Percentiles rank a stretch among this genome's conserved stretches.
phyloP scores from a whole-genome alignment of 2,888 invertebrate genomes.

The Aromia moschata region DNA sequence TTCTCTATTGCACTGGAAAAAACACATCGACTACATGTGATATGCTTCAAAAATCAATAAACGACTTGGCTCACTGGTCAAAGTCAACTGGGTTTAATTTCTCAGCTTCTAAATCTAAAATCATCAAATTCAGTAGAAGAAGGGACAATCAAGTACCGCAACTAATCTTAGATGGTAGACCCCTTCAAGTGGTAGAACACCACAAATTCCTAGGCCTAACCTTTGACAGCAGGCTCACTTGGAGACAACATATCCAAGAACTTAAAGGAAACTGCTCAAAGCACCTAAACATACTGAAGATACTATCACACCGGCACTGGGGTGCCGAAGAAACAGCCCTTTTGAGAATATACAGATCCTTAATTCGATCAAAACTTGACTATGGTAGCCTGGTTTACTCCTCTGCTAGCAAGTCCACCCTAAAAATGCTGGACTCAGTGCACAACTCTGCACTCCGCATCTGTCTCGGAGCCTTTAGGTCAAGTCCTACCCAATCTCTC shows the following conservation, averaged over 20 bases:
- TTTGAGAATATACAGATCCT: not conserved
- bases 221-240: no score
- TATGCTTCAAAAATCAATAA: not conserved
- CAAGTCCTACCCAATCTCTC: not conserved
- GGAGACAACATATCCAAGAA: no score
- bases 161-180: no score
- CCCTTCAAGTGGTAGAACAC: not conserved
- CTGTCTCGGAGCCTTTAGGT: not conserved
- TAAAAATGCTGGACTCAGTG: not conserved
- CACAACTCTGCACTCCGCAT: not conserved
- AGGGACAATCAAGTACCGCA: not conserved
- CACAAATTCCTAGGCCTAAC: no score
- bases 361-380: not conserved
- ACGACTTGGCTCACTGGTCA: not conserved
- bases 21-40: not conserved
- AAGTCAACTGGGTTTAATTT: not conserved
- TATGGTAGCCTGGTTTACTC: not conserved
- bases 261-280: no score
- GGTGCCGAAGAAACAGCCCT: not conserved
- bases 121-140: not conserved
- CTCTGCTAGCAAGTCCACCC: not conserved
- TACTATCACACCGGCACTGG: not conserved
- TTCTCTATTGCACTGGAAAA: slow-evolving; percentile 1
- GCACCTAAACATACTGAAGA: slow-evolving; percentile 2
- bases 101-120: not conserved